Conservation (phyloP, 2,888 invertebrate genomes). For the Anthoptus insignis region DNA sequence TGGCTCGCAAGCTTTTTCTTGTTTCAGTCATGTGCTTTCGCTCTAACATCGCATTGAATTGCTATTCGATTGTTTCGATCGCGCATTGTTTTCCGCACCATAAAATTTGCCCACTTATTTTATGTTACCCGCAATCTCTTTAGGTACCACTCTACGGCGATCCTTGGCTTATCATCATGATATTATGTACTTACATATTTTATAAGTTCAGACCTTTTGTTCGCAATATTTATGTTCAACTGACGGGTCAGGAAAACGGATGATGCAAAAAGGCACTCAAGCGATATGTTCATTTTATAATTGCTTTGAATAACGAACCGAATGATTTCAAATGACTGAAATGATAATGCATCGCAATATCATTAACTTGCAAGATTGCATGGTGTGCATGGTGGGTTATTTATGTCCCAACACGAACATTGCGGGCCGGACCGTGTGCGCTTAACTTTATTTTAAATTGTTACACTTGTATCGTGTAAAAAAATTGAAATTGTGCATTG, state of each 20-base stretch:
- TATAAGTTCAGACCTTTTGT: neutral
- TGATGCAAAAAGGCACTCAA: constrained; percentile 6
- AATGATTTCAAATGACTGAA: constrained; percentile 64
- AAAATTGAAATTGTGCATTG: constrained; percentile 51
- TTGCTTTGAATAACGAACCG: constrained; percentile 61
- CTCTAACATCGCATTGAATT: constrained; percentile 71
- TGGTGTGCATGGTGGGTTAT: constrained; percentile 66
- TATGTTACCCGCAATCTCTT: constrained; percentile 54
- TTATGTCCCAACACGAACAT: constrained; percentile 63
- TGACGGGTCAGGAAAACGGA: neutral
- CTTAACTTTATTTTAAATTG: constrained; percentile 60
- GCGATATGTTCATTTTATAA: constrained; percentile 55
- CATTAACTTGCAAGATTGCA: constrained; percentile 72
- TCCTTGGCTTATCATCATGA: neutral
- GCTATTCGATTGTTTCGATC: constrained; percentile 74
- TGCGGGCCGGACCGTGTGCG: constrained; percentile 57
- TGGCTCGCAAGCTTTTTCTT: constrained; percentile 79
- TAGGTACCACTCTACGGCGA: constrained; percentile 1
- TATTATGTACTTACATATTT: neutral
- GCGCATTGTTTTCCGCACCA: constrained; percentile 77
- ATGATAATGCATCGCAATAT: constrained; percentile 70
- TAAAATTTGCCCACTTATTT: constrained; percentile 72
- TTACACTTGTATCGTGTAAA: constrained; percentile 39
- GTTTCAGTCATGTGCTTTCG: constrained; percentile 77
- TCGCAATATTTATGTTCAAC: neutral